These are phyloP conservation scores for Manduca sexta DNA, from an alignment of 1,140 invertebrate genomes.

Conservation along the genomic window DNA sequence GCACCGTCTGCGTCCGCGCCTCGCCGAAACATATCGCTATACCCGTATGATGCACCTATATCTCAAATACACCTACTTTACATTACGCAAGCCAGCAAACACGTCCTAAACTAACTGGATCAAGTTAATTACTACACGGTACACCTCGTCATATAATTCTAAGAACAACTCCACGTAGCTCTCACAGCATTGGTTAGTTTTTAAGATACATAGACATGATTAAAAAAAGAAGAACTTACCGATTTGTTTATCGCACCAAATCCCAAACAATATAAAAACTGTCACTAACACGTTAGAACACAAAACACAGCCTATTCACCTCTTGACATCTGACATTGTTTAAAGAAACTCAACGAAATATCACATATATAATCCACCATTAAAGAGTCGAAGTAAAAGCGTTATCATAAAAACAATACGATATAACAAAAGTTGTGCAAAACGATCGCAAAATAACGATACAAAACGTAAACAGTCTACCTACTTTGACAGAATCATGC, in stretches of 20 bases:
- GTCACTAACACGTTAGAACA: constrained; percentile 64
- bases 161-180: too few relatives aligned
- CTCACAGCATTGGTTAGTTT: too few relatives aligned
- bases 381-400: constrained; percentile 43
- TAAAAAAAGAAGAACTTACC: constrained; percentile 52
- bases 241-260: constrained; percentile 63
- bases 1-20: constrained; percentile 5
- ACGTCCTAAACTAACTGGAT: too few relatives aligned
- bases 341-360: constrained; percentile 35
- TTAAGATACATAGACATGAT: constrained; percentile 7
- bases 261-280: constrained; percentile 68
- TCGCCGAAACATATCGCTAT: constrained; percentile 10
- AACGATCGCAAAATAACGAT: constrained; percentile 68
- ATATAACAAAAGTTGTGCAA: constrained; percentile 59
- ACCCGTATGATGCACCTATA: not conserved
- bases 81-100: constrained; percentile 25
- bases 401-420: constrained; percentile 62
- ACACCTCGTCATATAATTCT: not conserved
- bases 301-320: constrained; percentile 66
- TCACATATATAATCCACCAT: constrained; percentile 48
- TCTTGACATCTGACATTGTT: constrained; percentile 70
- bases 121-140: too few relatives aligned
- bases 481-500: constrained; percentile 64
- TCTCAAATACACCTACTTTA: constrained; percentile 20
- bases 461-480: constrained; percentile 71